Evolutionary conservation across 2,888 invertebrate genomes (phyloP).

Genomic region (Phymatocera aterrima): DNA sequence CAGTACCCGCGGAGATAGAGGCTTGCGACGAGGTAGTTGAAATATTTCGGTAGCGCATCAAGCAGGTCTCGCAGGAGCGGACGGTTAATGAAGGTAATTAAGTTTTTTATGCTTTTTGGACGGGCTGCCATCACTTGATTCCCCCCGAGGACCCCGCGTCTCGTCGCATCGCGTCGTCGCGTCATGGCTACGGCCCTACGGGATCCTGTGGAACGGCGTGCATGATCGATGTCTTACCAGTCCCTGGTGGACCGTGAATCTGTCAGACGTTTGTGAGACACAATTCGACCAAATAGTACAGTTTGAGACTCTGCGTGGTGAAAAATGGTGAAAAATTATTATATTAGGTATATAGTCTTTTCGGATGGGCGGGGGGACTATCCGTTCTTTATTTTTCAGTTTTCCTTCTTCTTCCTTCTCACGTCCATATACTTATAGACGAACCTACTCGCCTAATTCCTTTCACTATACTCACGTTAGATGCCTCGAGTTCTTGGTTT

Average conservation of each 20-base stretch:
- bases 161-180: too few relatives aligned
- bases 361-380: too few relatives aligned
- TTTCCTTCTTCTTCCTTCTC: background rate
- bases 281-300: conserved; percentile 19
- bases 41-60: conserved; percentile 45
- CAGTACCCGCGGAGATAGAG: background rate
- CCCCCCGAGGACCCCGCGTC: conserved; percentile 51
- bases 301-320: background rate
- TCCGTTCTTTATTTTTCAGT: background rate
- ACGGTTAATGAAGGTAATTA: conserved; percentile 73
- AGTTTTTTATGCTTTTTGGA: conserved; percentile 64
- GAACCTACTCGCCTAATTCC: background rate
- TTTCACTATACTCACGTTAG: background rate
- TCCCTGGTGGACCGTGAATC: conserved; percentile 28
- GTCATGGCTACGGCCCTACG: conserved; percentile 57
- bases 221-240: conserved; percentile 66
- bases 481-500: background rate
- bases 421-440: too few relatives aligned
- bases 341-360: too few relatives aligned
- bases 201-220: conserved; percentile 61
- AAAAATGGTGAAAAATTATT: conserved; percentile 34
- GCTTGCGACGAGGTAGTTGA: background rate
- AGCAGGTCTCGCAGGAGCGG: conserved; percentile 55
- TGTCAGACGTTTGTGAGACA: conserved; percentile 21
- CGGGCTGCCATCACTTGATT: conserved; percentile 56